These are phyloP conservation scores for Brachionus calyciflorus DNA, from an alignment of 1,140 invertebrate species.

Conservation along the genomic window DNA sequence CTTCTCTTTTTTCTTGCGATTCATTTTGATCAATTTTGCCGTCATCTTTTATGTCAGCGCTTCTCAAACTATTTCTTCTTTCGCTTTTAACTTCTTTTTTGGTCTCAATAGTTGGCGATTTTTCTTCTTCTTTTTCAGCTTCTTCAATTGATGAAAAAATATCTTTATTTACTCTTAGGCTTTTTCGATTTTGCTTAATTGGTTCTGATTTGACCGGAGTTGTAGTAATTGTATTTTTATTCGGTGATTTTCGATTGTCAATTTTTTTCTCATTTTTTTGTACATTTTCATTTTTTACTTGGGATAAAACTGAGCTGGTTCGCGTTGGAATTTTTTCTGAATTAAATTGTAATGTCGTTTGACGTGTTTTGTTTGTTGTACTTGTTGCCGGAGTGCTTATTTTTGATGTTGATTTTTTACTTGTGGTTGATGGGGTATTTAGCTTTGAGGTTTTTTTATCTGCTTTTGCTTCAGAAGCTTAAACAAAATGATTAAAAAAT, in stretches of 20 bases:
- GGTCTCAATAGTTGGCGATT: background rate
- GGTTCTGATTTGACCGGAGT: background rate
- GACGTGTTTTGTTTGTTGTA: background rate
- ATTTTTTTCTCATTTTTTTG: background rate
- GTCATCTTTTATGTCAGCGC: too few relatives aligned
- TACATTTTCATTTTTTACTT: background rate
- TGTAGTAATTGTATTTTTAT: background rate
- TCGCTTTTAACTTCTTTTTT: background rate
- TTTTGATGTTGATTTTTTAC: background rate
- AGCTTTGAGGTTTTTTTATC: too few relatives aligned
- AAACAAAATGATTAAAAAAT: too few relatives aligned
- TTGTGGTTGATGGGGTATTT: conserved; percentile 3
- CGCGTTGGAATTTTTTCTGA: background rate
- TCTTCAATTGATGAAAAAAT: background rate
- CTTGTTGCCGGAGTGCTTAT: background rate
- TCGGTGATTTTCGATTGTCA: background rate
- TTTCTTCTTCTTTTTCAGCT: background rate
- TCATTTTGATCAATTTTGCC: background rate
- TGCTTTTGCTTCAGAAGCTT: too few relatives aligned
- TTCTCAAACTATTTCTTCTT: background rate
- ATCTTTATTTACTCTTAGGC: background rate
- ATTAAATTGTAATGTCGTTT: background rate
- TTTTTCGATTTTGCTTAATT: background rate
- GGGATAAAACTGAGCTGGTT: background rate
- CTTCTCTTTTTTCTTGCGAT: background rate